These are phyloP conservation scores for Cotesia vestalis DNA, from an alignment of 1,140 invertebrate genomes.

Conservation along the genomic window DNA sequence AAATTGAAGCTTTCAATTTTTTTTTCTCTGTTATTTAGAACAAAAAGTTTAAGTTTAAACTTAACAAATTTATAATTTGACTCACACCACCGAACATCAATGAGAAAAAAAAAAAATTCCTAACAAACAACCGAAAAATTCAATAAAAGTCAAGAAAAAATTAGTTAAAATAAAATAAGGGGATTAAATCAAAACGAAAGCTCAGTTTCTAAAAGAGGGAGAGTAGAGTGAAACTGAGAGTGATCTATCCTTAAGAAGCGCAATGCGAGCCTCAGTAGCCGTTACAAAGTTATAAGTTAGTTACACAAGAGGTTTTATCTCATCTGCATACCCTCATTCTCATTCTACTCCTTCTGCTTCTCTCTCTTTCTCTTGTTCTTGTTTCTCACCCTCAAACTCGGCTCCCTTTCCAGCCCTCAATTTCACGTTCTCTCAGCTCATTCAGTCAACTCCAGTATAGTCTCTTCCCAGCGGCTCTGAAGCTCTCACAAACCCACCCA, in stretches of 20 bases:
- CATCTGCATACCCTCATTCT: conserved; percentile 63
- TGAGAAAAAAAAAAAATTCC: too few species aligned
- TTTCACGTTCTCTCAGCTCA: background rate
- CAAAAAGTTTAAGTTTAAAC: too few species aligned
- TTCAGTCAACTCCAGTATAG: background rate
- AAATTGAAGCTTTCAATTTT: too few species aligned
- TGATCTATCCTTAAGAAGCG: too few species aligned
- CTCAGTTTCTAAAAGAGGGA: background rate
- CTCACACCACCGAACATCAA: too few species aligned
- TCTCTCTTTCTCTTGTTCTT: conserved; percentile 28
- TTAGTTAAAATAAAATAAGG: too few species aligned
- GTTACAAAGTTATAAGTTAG: conserved; percentile 61
- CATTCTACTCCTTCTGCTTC: conserved; percentile 36
- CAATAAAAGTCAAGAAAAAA: conserved; percentile 32
- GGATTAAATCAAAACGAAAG: conserved; percentile 36
- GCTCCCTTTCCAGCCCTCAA: conserved; percentile 27
- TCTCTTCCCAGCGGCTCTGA: background rate
- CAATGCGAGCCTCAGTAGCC: conserved; percentile 34
- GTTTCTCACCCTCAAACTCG: background rate
- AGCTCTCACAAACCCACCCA: conserved; percentile 31
- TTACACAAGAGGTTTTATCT: conserved; percentile 59
- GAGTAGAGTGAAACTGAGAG: background rate
- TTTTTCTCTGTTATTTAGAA: too few species aligned
- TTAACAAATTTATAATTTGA: too few species aligned
- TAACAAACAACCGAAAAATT: too few species aligned